phyloP scores from a whole-genome alignment of 1,140 invertebrate species.

The Drosophila sp. region DNA sequence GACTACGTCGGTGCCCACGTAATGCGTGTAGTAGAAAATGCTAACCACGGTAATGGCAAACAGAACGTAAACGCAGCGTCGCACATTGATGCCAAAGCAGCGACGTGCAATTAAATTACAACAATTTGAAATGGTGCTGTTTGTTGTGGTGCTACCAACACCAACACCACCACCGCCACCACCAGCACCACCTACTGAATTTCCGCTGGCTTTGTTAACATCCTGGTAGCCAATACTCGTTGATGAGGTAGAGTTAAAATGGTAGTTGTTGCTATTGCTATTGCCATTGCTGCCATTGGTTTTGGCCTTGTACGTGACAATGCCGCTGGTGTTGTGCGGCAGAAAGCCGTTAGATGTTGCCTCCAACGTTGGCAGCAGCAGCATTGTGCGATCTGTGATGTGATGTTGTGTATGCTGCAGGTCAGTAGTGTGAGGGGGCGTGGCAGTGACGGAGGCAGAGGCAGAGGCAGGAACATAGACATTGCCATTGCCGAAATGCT shows the following conservation, averaged over 20 bases:
- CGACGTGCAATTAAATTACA: constrained; percentile 84
- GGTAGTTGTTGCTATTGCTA: constrained; percentile 39
- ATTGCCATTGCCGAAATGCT: constrained; percentile 64
- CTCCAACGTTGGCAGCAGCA: constrained; percentile 48
- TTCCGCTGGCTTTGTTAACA: neutral
- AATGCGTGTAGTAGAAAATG: constrained; percentile 91
- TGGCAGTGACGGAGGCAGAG: constrained; percentile 32
- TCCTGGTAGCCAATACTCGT: constrained; percentile 43
- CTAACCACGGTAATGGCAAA: constrained; percentile 89
- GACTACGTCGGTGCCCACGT: constrained; percentile 89
- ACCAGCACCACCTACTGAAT: constrained; percentile 3
- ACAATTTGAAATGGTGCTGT: constrained; percentile 50
- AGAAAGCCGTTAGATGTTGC: constrained; percentile 29
- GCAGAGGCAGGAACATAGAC: constrained; percentile 16
- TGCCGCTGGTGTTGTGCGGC: constrained; percentile 42
- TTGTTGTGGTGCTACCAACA: too few species aligned
- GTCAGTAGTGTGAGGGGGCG: constrained; percentile 5
- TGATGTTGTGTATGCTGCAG: too few species aligned
- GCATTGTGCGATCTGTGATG: constrained; percentile 63
- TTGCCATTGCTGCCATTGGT: constrained; percentile 55
- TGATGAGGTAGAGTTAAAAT: constrained; percentile 63
- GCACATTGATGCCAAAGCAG: constrained; percentile 88
- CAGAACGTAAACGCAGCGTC: constrained; percentile 89
- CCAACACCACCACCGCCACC: constrained; percentile 12
- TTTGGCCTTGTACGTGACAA: constrained; percentile 77